phyloP scores from a whole-genome alignment of 1,140 invertebrate species.

The Delia radicum region DNA sequence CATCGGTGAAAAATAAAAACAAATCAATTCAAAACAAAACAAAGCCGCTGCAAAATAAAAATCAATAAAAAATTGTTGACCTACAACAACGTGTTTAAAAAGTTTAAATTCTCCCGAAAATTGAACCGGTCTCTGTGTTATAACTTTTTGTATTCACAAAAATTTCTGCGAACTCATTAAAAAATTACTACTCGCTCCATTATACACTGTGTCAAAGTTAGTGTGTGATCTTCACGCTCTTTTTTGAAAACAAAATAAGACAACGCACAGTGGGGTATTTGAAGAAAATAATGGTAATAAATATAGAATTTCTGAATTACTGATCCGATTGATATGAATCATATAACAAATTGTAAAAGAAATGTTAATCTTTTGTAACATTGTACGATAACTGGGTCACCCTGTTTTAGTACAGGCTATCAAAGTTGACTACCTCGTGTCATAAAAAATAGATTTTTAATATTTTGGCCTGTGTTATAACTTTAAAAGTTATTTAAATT shows the following conservation, averaged over 20 bases:
- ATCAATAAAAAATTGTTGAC: neutral
- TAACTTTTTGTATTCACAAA: neutral
- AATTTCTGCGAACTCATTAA: slow-evolving; percentile 29
- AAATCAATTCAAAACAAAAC: slow-evolving; percentile 15
- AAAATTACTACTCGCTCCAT: neutral
- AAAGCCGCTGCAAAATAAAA: neutral
- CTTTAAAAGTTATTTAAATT: too few species aligned
- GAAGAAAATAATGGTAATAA: too few species aligned
- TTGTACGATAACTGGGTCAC: too few species aligned
- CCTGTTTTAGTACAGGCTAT: too few species aligned
- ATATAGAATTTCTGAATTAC: too few species aligned
- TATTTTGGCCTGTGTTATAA: too few species aligned
- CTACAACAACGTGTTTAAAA: neutral
- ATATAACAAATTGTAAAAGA: too few species aligned
- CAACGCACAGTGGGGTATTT: too few species aligned
- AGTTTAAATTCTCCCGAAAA: slow-evolving; percentile 11
- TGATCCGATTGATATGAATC: too few species aligned
- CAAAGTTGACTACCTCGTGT: too few species aligned
- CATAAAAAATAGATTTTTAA: too few species aligned
- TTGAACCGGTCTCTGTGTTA: slow-evolving; percentile 7
- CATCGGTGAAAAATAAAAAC: neutral
- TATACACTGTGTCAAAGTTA: neutral
- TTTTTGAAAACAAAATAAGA: neutral
- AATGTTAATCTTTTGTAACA: too few species aligned
- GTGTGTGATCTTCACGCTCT: neutral